Evolutionary conservation across 2,113 vertebrate species (phyloP).

Genomic region (Arenaria interpres): DNA sequence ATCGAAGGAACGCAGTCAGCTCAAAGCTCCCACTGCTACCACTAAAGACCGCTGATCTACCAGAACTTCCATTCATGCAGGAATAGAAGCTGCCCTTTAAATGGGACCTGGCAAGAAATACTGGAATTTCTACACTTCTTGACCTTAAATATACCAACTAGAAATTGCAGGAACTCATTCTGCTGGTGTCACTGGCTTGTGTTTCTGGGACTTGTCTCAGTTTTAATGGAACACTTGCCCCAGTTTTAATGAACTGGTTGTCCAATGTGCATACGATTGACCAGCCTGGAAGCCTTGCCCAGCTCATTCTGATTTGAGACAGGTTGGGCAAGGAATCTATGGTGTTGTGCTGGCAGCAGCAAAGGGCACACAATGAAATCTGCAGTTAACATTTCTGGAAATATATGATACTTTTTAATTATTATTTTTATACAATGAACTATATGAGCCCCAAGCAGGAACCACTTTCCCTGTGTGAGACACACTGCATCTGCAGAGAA

Average conservation of each 20-base stretch:
- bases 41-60: neutral
- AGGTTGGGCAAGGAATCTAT: neutral
- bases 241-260: conserved; percentile 38
- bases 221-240: conserved; percentile 25
- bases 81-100: conserved; percentile 50
- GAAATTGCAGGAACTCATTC: conserved; percentile 37
- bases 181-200: neutral
- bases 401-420: neutral
- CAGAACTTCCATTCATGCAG: conserved; percentile 23
- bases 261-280: neutral
- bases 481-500: neutral
- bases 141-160: conserved; percentile 66
- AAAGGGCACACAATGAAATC: neutral
- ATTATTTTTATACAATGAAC: neutral
- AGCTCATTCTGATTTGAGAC: neutral
- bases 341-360: neutral
- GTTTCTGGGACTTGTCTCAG: conserved; percentile 51
- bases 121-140: conserved; percentile 55
- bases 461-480: neutral
- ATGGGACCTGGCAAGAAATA: conserved; percentile 40
- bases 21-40: neutral
- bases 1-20: neutral
- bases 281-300: neutral
- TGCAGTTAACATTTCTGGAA: neutral
- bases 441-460: neutral